phyloP scores from a whole-genome alignment of 2,113 vertebrate species.

The Procavia capensis region DNA sequence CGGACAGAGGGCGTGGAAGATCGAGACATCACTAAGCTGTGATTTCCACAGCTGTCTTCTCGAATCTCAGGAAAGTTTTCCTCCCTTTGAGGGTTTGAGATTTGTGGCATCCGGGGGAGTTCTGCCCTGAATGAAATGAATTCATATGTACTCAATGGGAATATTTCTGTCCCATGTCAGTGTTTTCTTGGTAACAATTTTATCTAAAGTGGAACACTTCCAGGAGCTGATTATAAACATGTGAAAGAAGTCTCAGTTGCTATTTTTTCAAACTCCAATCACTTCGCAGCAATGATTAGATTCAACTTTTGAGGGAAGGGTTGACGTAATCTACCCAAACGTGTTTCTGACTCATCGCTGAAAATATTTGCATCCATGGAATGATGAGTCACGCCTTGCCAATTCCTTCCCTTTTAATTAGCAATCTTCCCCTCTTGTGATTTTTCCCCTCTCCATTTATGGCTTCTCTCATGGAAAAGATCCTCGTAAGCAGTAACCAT shows the following conservation, averaged over 20 bases:
- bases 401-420: slow-evolving; percentile 66
- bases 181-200: slow-evolving; percentile 34
- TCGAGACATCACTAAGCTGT: not conserved
- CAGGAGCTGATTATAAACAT: slow-evolving; percentile 59
- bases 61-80: not conserved
- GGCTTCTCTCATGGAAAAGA: slow-evolving; percentile 63
- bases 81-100: not conserved
- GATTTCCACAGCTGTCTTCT: not conserved
- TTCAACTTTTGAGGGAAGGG: slow-evolving; percentile 66
- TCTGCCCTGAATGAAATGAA: not conserved
- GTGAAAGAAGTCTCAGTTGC: slow-evolving; percentile 56
- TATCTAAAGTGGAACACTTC: slow-evolving; percentile 63
- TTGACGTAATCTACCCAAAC: slow-evolving; percentile 71
- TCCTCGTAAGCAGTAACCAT: slow-evolving; percentile 24
- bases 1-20: not conserved
- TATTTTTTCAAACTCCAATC: slow-evolving; percentile 71
- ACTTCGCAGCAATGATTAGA: slow-evolving; percentile 66
- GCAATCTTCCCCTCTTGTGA: slow-evolving; percentile 47
- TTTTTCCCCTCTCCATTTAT: slow-evolving; percentile 17
- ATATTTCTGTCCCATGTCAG: not conserved
- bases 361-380: slow-evolving; percentile 34
- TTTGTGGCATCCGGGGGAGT: not conserved
- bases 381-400: not conserved
- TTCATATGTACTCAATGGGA: not conserved
- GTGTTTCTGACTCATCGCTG: slow-evolving; percentile 53